Conservation (phyloP, 2,797 vertebrate species). For the Acanthis flammea region DNA sequence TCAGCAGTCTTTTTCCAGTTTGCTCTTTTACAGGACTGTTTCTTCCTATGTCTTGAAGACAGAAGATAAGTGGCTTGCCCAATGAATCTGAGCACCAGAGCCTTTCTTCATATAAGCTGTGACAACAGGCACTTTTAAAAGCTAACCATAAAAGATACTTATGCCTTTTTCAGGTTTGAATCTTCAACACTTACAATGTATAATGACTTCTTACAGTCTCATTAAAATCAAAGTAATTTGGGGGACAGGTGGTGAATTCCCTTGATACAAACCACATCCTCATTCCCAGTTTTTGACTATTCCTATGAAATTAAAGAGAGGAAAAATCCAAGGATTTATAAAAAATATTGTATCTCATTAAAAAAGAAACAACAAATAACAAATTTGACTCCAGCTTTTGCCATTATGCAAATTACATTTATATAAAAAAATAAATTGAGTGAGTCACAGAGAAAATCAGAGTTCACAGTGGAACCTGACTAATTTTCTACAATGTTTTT, state of each 20-base stretch:
- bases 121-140: not conserved
- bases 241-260: not conserved
- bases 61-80: not conserved
- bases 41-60: not conserved
- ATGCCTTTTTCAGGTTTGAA: not conserved
- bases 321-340: not conserved
- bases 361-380: not conserved
- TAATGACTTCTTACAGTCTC: not conserved
- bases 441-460: not conserved
- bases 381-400: not conserved
- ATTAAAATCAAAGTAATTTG: not conserved
- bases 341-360: not conserved
- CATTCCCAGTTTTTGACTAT: not conserved
- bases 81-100: not conserved
- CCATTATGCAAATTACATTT: not conserved
- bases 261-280: not conserved
- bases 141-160: not conserved
- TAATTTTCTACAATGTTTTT: constrained; percentile 29
- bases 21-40: not conserved
- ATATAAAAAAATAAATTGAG: not conserved
- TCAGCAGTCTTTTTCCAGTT: not conserved
- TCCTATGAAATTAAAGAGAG: not conserved
- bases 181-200: not conserved
- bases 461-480: not conserved
- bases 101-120: not conserved